Evolutionary conservation across 2,888 invertebrate species (phyloP).

Genomic region (Callyntrura sp.): DNA sequence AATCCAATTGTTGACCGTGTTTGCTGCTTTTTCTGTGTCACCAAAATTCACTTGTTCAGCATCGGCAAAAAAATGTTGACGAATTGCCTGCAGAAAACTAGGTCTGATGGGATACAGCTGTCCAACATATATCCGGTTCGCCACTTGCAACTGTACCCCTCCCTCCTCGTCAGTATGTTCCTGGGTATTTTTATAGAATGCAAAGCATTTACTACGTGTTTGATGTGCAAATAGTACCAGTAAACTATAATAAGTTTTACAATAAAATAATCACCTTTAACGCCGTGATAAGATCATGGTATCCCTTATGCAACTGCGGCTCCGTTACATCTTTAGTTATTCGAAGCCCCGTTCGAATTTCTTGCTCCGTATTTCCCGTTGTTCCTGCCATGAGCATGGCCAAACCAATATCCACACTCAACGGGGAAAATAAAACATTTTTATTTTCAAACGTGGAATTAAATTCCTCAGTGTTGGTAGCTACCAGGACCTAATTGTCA

Average conservation of each 20-base stretch:
- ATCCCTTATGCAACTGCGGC: slow-evolving; percentile 44
- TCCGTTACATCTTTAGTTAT: slow-evolving; percentile 45
- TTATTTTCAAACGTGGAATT: slow-evolving; percentile 31
- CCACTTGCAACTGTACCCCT: slow-evolving; percentile 46
- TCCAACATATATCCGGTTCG: slow-evolving; percentile 68
- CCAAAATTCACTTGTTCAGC: slow-evolving; percentile 89
- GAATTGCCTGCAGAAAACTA: slow-evolving; percentile 85
- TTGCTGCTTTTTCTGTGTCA: slow-evolving; percentile 86
- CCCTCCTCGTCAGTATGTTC: slow-evolving; percentile 35
- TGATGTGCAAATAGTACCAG: not conserved
- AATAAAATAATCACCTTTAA: slow-evolving; percentile 61
- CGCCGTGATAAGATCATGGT: slow-evolving; percentile 51
- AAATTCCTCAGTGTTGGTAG: not conserved
- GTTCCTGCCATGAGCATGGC: slow-evolving; percentile 73
- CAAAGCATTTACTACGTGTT: not conserved
- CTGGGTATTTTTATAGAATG: not conserved
- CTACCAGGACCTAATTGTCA: slow-evolving; percentile 16
- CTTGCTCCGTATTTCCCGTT: slow-evolving; percentile 64
- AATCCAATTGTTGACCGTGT: slow-evolving; percentile 93
- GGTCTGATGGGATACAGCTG: slow-evolving; percentile 56
- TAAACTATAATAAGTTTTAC: no score
- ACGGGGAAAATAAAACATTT: slow-evolving; percentile 70
- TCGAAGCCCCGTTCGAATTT: slow-evolving; percentile 56
- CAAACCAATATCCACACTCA: slow-evolving; percentile 65
- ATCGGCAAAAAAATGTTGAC: slow-evolving; percentile 88